Evolutionary conservation across 2,888 invertebrate species (phyloP), one percentile per base, ranked within the genome.

Genomic region (Eilema depressum): DNA sequence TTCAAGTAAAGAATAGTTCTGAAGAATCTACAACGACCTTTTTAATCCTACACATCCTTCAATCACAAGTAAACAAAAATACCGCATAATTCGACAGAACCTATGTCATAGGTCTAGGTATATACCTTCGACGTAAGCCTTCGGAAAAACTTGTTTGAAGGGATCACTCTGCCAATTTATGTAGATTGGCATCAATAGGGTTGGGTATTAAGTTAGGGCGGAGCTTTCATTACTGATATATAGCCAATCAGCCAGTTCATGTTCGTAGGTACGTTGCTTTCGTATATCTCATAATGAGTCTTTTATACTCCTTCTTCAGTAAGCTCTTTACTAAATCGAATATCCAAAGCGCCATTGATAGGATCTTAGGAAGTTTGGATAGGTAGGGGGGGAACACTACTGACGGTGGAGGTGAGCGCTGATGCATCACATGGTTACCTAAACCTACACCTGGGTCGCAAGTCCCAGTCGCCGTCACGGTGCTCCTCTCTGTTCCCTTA

Each of bases 161-260:
- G 71, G 79, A 70, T 78, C 53, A 26, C 37, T 12, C 60, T 69
- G 60, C 23, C 25, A 70, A 66, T 59, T 70, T 79, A 78, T 78
- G 69, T 64, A 73, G 69, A 78, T 78, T 71, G 70, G 37, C 61
- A 47, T 70, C 74, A 81, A 69, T 63, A 63, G 30, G 72, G 79
- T 71, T 26, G 61, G 47, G 37, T 64, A 25, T 63, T 70, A 78
- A 81, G 73, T 71, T 63, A 65, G 63, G 26, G 2, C 11, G 17
- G 62, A 73, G 47, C 63, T 70, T 64, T 75, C 66, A 75, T 80
- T 78, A 75, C 64, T 63, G 70, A 57, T 68, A 30, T 56, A 33
- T 53, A 70, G 33, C 65, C 70, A 76, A 74, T 81, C 76, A 69
- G 57, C 59, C 30, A 26, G 59, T 70, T 62, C 33, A 56, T 33